Evolutionary conservation across 2,797 vertebrate species (phyloP).

Genomic region (Anabacerthia variegaticeps): DNA sequence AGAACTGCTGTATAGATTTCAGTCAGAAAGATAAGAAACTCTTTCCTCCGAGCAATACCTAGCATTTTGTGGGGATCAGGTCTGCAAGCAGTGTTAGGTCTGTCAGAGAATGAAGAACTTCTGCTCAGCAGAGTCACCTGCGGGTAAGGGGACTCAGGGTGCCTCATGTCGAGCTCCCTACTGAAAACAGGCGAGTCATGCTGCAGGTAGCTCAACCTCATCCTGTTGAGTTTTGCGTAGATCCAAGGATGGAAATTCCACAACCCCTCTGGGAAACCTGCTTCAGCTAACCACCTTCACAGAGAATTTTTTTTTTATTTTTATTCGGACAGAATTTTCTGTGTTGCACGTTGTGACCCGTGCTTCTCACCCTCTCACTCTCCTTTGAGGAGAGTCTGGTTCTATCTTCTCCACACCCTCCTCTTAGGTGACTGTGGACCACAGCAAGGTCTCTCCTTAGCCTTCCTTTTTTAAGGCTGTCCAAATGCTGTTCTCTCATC

Average conservation of each 20-base stretch:
- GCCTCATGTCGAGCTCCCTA: not conserved
- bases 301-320: not conserved
- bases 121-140: not conserved
- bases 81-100: not conserved
- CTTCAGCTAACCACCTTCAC: not conserved
- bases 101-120: not conserved
- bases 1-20: not conserved
- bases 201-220: not conserved
- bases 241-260: not conserved
- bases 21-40: not conserved
- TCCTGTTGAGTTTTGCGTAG: not conserved
- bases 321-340: not conserved
- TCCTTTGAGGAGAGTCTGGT: not conserved
- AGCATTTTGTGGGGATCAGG: not conserved
- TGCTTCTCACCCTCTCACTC: not conserved
- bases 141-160: accelerated
- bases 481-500: not conserved
- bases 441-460: not conserved
- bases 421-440: not conserved
- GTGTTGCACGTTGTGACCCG: not conserved
- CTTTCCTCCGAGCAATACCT: not conserved
- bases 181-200: not conserved
- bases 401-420: not conserved
- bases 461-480: not conserved
- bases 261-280: not conserved